Evolutionary conservation across 2,888 invertebrate species (phyloP).

Genomic region (Aproaerema taeniolella): DNA sequence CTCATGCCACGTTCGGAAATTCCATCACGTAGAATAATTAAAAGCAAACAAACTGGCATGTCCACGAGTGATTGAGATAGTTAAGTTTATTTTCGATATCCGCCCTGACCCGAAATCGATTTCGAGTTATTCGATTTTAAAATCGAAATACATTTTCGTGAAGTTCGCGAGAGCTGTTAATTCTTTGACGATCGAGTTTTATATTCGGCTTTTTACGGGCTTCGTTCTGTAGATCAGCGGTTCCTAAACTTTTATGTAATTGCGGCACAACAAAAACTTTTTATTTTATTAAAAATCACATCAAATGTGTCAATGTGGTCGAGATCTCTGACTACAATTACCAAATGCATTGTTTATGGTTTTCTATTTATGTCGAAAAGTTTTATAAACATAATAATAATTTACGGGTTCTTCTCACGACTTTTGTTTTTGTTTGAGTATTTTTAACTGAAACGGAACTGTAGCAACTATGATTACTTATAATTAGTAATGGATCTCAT

Average conservation of each 20-base stretch:
- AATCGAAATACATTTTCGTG: conserved; percentile 5
- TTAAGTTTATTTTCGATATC: conserved; percentile 53
- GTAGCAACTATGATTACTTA: too few relatives aligned
- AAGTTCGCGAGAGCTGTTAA: not conserved
- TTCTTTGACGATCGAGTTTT: conserved; percentile 1
- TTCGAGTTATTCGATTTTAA: conserved; percentile 13
- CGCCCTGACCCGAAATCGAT: conserved; percentile 33
- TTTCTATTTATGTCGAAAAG: too few relatives aligned
- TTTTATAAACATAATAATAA: too few relatives aligned
- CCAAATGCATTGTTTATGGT: too few relatives aligned
- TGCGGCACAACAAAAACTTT: too few relatives aligned
- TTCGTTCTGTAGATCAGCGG: not conserved
- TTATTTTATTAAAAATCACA: too few relatives aligned
- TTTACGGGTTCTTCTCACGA: too few relatives aligned
- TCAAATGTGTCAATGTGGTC: too few relatives aligned
- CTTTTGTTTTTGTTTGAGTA: too few relatives aligned
- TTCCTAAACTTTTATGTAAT: not conserved
- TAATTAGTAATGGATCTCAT: too few relatives aligned
- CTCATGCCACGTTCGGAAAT: conserved; percentile 33
- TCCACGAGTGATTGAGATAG: conserved; percentile 42
- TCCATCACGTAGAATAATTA: conserved; percentile 62
- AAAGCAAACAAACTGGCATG: conserved; percentile 59
- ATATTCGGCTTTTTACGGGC: not conserved
- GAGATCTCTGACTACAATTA: too few relatives aligned
- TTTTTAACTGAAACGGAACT: too few relatives aligned